Evolutionary conservation across 2,797 vertebrate genomes (phyloP).

Genomic region (Notolabrus celidotus): DNA sequence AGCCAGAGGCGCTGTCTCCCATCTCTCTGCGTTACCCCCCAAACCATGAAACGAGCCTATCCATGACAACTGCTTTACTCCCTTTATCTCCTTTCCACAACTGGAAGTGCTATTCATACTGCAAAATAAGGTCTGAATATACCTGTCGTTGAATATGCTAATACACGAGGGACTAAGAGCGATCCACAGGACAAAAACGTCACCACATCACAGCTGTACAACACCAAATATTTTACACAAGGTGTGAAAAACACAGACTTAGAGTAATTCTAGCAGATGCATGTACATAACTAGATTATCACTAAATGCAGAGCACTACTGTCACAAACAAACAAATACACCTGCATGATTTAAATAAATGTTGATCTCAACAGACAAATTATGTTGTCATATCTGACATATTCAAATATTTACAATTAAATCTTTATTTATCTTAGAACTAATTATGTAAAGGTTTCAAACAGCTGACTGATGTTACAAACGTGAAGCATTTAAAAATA

Average conservation of each 20-base stretch:
- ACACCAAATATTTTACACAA: slow-evolving; percentile 18
- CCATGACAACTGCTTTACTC: slow-evolving; percentile 58
- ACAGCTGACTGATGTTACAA: background rate
- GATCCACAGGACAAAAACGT: slow-evolving; percentile 22
- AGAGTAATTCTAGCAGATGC: background rate
- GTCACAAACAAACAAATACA: slow-evolving; percentile 24
- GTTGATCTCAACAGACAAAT: slow-evolving; percentile 13
- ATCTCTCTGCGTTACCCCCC: slow-evolving; percentile 60
- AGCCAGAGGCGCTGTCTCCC: slow-evolving; percentile 79
- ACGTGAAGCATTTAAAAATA: slow-evolving; percentile 9
- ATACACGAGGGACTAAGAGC: slow-evolving; percentile 32
- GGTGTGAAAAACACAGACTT: slow-evolving; percentile 22
- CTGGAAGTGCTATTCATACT: slow-evolving; percentile 54
- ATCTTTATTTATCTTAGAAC: background rate
- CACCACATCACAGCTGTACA: slow-evolving; percentile 30
- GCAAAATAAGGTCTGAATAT: slow-evolving; percentile 51
- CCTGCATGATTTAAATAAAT: slow-evolving; percentile 9
- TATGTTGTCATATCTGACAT: slow-evolving; percentile 13
- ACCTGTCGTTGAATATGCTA: slow-evolving; percentile 61
- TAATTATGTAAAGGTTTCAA: slow-evolving; percentile 4
- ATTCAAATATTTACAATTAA: slow-evolving; percentile 18
- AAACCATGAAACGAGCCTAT: slow-evolving; percentile 73
- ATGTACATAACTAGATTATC: background rate
- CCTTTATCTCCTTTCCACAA: slow-evolving; percentile 58
- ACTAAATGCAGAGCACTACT: slow-evolving; percentile 6